These are phyloP conservation scores for Neomicropteryx cornuta DNA, from an alignment of 1,140 invertebrate species.

Conservation along the genomic window DNA sequence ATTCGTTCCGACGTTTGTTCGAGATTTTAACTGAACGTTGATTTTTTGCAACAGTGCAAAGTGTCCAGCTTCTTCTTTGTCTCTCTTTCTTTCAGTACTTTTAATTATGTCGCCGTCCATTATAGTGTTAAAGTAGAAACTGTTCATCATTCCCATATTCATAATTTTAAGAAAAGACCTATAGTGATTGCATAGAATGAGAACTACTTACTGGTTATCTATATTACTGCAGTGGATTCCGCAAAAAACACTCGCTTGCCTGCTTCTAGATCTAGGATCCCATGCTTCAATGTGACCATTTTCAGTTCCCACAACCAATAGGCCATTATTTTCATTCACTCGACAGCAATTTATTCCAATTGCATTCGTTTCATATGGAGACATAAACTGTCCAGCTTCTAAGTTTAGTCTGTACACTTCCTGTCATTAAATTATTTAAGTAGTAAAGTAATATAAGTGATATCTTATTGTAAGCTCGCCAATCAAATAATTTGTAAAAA, in stretches of 20 bases:
- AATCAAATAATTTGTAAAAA: too few species aligned
- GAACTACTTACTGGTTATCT: conserved; percentile 40
- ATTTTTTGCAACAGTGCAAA: too few species aligned
- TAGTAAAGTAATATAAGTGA: too few species aligned
- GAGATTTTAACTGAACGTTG: too few species aligned
- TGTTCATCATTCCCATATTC: too few species aligned
- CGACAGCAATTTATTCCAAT: conserved; percentile 74
- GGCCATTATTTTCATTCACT: conserved; percentile 82
- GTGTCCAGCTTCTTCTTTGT: too few species aligned
- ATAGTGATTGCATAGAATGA: conserved; percentile 23
- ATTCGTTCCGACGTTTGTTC: too few species aligned
- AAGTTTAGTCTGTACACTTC: conserved; percentile 94
- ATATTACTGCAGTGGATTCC: conserved; percentile 58
- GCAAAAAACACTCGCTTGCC: conserved; percentile 77
- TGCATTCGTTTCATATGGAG: conserved; percentile 65
- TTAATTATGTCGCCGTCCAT: too few species aligned
- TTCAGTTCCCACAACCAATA: conserved; percentile 80
- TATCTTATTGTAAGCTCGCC: too few species aligned
- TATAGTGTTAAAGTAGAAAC: too few species aligned
- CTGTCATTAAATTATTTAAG: conserved; percentile 23
- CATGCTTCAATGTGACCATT: conserved; percentile 92
- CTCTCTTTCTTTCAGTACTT: too few species aligned
- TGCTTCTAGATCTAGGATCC: conserved; percentile 74
- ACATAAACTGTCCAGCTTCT: conserved; percentile 88
- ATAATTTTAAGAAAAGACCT: too few species aligned